Conservation (phyloP, 1,140 invertebrate species). For the Drosophila sucinea region DNA sequence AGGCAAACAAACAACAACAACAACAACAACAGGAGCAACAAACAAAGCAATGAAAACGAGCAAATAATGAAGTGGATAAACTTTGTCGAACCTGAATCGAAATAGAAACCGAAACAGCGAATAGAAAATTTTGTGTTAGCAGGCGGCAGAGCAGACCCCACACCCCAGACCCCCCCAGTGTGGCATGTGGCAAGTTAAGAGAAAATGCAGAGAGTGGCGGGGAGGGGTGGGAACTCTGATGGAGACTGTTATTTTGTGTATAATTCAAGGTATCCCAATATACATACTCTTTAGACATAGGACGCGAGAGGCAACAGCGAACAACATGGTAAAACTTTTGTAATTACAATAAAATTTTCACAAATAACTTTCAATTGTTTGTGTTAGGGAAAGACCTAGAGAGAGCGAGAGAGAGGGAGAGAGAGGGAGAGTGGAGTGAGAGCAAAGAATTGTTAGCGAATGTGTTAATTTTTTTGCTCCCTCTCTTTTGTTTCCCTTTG, state of each 20-base stretch:
- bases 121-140: slow-evolving; percentile 1
- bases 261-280: slow-evolving; percentile 69
- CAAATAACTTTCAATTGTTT: slow-evolving; percentile 80
- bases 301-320: neutral
- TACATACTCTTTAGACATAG: slow-evolving; percentile 13
- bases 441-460: slow-evolving; percentile 23
- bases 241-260: slow-evolving; percentile 64
- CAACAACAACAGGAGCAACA: slow-evolving; percentile 31
- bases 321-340: slow-evolving; percentile 77
- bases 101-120: slow-evolving; percentile 52
- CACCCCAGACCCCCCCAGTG: neutral
- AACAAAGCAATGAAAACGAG: slow-evolving; percentile 79
- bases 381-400: slow-evolving; percentile 19
- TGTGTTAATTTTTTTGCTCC: slow-evolving; percentile 48
- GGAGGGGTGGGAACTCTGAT: neutral
- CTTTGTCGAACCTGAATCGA: slow-evolving; percentile 57
- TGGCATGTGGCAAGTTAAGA: slow-evolving; percentile 2
- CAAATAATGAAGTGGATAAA: slow-evolving; percentile 81
- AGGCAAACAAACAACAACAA: slow-evolving; percentile 51
- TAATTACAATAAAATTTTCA: slow-evolving; percentile 82
- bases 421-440: slow-evolving; percentile 6
- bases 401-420: neutral
- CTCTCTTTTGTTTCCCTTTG: neutral
- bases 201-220: neutral
- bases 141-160: no score